Evolutionary conservation across 2,113 vertebrate genomes (phyloP).

Genomic region (Calyptommatus sinebrachiatus): DNA sequence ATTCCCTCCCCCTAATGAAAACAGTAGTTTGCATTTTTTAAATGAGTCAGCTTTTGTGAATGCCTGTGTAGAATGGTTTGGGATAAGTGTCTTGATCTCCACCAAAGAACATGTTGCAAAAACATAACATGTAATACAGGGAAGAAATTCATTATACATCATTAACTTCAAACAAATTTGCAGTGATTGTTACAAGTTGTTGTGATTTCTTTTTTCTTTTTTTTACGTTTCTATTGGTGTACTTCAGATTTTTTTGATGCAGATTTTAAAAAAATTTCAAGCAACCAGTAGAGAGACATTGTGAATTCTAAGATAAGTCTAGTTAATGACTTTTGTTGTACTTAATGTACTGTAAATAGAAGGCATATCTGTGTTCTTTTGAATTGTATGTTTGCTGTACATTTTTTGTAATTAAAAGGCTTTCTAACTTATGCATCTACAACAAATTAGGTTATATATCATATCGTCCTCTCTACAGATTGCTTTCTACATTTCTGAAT

Average conservation of each 20-base stretch:
- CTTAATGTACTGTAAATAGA: conserved; percentile 84
- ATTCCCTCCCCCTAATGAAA: rapidly evolving
- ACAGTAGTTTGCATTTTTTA: conserved; percentile 3
- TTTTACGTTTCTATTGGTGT: too few species aligned
- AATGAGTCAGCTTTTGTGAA: neutral
- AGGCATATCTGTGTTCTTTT: conserved; percentile 73
- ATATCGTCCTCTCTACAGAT: conserved; percentile 80
- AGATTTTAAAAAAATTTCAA: conserved; percentile 53
- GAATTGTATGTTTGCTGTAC: conserved; percentile 89
- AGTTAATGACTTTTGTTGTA: conserved; percentile 76
- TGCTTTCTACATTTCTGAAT: neutral
- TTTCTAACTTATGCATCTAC: conserved; percentile 91
- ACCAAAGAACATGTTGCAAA: neutral
- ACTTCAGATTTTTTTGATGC: too few species aligned
- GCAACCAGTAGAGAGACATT: too few species aligned
- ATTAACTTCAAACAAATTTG: neutral
- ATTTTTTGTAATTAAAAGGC: conserved; percentile 88
- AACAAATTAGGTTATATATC: conserved; percentile 91
- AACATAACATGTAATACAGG: neutral
- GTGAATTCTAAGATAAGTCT: conserved; percentile 44
- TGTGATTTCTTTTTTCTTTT: neutral
- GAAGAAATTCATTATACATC: neutral
- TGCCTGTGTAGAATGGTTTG: neutral
- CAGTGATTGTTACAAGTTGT: neutral
- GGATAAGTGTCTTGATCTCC: neutral